Conservation (phyloP, 1,140 invertebrate genomes). For the Bradysia coprophila region DNA sequence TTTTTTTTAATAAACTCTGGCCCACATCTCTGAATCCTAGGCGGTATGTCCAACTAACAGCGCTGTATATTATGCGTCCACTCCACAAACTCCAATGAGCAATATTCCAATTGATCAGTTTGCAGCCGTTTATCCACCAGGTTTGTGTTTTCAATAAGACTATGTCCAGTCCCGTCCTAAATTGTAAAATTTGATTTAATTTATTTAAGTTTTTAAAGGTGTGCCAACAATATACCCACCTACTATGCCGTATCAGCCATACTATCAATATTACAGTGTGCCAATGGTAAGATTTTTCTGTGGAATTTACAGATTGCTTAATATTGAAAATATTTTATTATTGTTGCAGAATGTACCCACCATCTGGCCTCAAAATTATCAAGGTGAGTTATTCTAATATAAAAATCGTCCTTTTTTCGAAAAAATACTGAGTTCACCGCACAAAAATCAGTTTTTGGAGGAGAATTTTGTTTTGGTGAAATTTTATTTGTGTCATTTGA, state of each 20-base stretch:
- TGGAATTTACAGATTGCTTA: background rate
- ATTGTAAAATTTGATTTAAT: no score
- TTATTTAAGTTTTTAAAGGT: no score
- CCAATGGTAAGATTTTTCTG: constrained; percentile 20
- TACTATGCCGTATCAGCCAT: constrained; percentile 26
- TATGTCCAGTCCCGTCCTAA: background rate
- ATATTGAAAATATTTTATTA: background rate
- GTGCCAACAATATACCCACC: constrained; percentile 25
- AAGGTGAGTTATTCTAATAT: constrained; percentile 17
- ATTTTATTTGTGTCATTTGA: background rate
- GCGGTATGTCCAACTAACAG: constrained; percentile 23
- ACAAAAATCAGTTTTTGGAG: no score
- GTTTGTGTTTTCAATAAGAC: constrained; percentile 7
- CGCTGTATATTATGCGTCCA: constrained; percentile 24
- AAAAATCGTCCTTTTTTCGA: no score
- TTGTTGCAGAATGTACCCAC: constrained; percentile 23
- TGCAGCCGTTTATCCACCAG: constrained; percentile 23
- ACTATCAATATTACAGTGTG: constrained; percentile 26
- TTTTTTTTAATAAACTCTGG: no score
- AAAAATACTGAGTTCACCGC: no score
- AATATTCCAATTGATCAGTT: constrained; percentile 26
- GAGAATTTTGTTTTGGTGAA: background rate
- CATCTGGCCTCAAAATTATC: constrained; percentile 25
- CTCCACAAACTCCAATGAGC: constrained; percentile 22
- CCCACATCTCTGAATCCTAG: no score